phyloP scores from a whole-genome alignment of 2,797 vertebrate species.

The Periophthalmus magnuspinnatus region DNA sequence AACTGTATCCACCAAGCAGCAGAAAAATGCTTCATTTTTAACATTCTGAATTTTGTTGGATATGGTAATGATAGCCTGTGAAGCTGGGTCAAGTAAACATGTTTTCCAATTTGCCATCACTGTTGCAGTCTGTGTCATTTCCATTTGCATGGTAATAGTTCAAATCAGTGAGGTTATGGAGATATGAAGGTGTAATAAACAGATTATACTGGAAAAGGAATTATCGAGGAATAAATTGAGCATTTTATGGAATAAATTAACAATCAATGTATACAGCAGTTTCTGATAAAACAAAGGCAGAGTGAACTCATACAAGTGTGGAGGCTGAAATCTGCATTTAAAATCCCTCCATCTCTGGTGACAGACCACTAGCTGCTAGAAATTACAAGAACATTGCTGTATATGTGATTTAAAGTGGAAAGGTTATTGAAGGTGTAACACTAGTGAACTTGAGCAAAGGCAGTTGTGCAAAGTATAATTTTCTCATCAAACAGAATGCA shows the following conservation, averaged over 20 bases:
- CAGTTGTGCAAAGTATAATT: conserved; percentile 29
- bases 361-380: not conserved
- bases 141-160: conserved; percentile 53
- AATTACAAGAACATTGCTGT: not conserved
- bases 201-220: conserved; percentile 33
- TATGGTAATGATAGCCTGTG: conserved; percentile 21
- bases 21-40: conserved; percentile 5
- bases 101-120: conserved; percentile 33
- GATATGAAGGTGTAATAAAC: conserved; percentile 24
- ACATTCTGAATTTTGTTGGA: conserved; percentile 17
- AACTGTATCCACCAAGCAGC: conserved; percentile 11
- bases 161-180: conserved; percentile 33
- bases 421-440: not conserved
- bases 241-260: conserved; percentile 27
- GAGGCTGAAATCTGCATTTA: conserved; percentile 31
- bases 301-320: conserved; percentile 30
- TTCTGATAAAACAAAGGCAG: conserved; percentile 15
- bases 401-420: not conserved
- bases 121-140: conserved; percentile 40
- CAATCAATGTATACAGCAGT: conserved; percentile 12
- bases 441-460: conserved; percentile 28
- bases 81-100: conserved; percentile 40
- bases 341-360: conserved; percentile 17
- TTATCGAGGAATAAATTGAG: conserved; percentile 30
- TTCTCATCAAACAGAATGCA: conserved; percentile 7